Percentiles rank a stretch among this genome's conserved stretches.
Conservation (phyloP, 2,797 vertebrate genomes). For the Rhinella marina region DNA sequence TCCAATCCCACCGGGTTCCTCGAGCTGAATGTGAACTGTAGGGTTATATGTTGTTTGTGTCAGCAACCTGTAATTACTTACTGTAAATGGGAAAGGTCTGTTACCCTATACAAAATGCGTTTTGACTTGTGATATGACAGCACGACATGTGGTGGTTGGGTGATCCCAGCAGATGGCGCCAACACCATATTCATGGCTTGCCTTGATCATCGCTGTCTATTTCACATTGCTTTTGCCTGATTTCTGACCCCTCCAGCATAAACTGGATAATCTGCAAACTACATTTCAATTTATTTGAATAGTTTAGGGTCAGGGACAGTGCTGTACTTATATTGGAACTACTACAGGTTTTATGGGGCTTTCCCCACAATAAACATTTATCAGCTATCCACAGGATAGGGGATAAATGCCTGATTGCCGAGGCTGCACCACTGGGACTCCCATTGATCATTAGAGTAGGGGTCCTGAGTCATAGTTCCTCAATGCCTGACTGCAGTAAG, state of each 20-base stretch:
- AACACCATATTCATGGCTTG: neutral
- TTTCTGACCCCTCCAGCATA: neutral
- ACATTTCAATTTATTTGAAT: neutral
- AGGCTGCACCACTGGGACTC: no score
- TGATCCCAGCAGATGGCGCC: conserved; percentile 40
- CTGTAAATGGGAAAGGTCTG: conserved; percentile 43
- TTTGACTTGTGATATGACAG: neutral
- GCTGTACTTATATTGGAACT: neutral
- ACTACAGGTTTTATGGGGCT: no score
- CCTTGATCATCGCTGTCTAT: neutral
- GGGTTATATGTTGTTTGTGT: conserved; percentile 52
- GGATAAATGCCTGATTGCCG: no score
- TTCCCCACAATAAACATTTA: no score
- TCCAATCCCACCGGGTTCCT: conserved; percentile 19
- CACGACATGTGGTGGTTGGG: neutral
- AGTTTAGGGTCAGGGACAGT: neutral
- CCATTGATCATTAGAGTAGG: no score
- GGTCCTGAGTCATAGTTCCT: no score
- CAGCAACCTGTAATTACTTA: conserved; percentile 51
- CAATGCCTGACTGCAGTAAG: no score
- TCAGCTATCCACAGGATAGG: no score
- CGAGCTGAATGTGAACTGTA: conserved; percentile 38
- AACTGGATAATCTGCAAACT: neutral
- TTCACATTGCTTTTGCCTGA: neutral
- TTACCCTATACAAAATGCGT: conserved; percentile 20